Evolutionary conservation across 2,113 vertebrate genomes (phyloP).

Genomic region (Peromyscus leucopus): DNA sequence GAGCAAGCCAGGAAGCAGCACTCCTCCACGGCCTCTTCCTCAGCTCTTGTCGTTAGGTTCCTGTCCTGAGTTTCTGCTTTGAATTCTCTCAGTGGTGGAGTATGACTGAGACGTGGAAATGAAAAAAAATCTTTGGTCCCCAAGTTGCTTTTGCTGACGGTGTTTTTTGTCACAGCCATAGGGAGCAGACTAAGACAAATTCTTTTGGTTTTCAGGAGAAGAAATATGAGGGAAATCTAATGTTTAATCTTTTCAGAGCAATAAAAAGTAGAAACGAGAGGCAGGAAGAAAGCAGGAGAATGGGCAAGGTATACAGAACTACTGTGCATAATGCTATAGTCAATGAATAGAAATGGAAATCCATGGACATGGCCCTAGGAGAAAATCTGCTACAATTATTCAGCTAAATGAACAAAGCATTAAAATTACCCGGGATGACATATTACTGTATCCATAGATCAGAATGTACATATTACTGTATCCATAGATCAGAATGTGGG

Average conservation of each 20-base stretch:
- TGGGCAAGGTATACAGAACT: neutral
- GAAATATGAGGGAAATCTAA: neutral
- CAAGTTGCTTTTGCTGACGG: neutral
- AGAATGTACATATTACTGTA: neutral
- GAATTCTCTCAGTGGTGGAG: neutral
- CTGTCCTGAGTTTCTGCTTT: neutral
- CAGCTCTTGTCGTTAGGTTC: neutral
- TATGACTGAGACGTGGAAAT: neutral
- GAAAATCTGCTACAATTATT: neutral
- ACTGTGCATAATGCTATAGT: neutral
- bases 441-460: neutral
- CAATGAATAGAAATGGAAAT: neutral
- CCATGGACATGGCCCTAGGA: neutral
- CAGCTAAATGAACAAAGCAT: neutral
- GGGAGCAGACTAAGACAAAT: neutral
- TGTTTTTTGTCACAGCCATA: neutral
- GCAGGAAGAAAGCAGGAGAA: neutral
- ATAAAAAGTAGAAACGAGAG: neutral
- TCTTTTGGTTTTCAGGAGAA: neutral
- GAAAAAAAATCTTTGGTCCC: no score
- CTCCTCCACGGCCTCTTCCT: neutral
- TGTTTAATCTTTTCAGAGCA: neutral
- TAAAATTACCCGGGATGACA: neutral
- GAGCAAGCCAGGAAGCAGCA: neutral
- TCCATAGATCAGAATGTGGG: neutral